phyloP scores from a whole-genome alignment of 2,113 vertebrate genomes.

The Tetraodon nigroviridis region DNA sequence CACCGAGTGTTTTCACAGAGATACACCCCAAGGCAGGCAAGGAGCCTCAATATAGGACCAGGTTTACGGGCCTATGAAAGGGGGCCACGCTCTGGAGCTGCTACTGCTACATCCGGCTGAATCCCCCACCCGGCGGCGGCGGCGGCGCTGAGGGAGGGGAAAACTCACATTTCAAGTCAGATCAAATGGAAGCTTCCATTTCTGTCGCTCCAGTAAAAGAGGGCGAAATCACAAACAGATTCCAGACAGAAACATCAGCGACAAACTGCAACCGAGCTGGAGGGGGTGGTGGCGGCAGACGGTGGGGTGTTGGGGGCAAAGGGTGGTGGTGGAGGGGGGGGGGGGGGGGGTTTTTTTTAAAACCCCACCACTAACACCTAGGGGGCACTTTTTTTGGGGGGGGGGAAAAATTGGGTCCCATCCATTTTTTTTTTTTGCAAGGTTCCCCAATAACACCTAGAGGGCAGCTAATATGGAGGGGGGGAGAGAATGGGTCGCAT shows the following conservation, averaged over 20 bases:
- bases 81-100: conserved; percentile 39
- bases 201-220: neutral
- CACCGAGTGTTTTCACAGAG: conserved; percentile 42
- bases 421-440: no score
- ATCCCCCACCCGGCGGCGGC: neutral
- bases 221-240: neutral
- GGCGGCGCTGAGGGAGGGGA: conserved; percentile 13
- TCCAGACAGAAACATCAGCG: no score
- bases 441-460: conserved; percentile 42
- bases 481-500: conserved; percentile 52
- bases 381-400: conserved; percentile 31
- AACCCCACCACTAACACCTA: conserved; percentile 46
- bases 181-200: conserved; percentile 48
- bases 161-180: conserved; percentile 27
- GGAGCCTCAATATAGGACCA: conserved; percentile 15
- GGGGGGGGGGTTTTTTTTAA: neutral
- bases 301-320: neutral
- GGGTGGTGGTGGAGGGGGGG: neutral
- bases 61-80: conserved; percentile 56
- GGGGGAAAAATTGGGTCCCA: conserved; percentile 52
- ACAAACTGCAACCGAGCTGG: neutral
- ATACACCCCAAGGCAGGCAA: conserved; percentile 29
- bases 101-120: conserved; percentile 46
- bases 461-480: conserved; percentile 34
- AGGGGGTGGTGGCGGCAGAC: neutral